These are phyloP conservation scores for Protosalanx chinensis DNA, from an alignment of 2,797 vertebrate genomes.

Conservation along the genomic window DNA sequence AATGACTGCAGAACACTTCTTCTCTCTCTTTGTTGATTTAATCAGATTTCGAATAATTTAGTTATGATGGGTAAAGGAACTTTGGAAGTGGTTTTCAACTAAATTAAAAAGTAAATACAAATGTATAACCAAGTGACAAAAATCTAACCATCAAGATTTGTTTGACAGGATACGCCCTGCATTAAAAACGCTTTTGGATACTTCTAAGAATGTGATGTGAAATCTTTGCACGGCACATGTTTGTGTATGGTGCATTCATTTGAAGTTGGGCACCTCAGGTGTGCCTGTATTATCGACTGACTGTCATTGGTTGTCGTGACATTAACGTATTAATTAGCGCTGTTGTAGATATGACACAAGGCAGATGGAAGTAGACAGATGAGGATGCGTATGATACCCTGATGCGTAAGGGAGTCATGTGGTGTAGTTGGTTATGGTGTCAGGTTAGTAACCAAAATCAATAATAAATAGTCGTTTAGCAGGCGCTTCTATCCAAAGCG, in stretches of 20 bases:
- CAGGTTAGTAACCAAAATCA: too few relatives aligned
- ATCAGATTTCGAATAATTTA: conserved; percentile 29
- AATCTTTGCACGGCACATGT: neutral
- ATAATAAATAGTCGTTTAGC: too few relatives aligned
- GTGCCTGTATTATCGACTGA: conserved; percentile 6
- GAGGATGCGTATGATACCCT: neutral
- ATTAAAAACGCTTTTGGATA: neutral
- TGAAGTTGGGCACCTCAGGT: neutral
- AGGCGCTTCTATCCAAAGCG: too few relatives aligned
- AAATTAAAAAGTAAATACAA: too few relatives aligned
- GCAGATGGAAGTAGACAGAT: neutral
- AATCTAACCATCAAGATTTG: neutral
- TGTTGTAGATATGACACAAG: neutral
- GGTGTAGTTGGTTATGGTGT: too few relatives aligned
- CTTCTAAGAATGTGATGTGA: neutral
- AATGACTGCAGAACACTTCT: conserved; percentile 34
- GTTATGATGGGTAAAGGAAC: neutral
- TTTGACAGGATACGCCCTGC: neutral
- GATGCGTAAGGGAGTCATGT: too few relatives aligned
- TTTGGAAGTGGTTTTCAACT: too few relatives aligned
- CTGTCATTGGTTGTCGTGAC: conserved; percentile 3
- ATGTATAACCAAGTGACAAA: conserved; percentile 16
- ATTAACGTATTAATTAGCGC: neutral
- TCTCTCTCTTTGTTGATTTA: conserved; percentile 9
- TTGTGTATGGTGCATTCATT: conserved; percentile 8